Evolutionary conservation across 2,113 vertebrate genomes (phyloP), one percentile per base, ranked within the genome.

Genomic region (Lota lota): DNA sequence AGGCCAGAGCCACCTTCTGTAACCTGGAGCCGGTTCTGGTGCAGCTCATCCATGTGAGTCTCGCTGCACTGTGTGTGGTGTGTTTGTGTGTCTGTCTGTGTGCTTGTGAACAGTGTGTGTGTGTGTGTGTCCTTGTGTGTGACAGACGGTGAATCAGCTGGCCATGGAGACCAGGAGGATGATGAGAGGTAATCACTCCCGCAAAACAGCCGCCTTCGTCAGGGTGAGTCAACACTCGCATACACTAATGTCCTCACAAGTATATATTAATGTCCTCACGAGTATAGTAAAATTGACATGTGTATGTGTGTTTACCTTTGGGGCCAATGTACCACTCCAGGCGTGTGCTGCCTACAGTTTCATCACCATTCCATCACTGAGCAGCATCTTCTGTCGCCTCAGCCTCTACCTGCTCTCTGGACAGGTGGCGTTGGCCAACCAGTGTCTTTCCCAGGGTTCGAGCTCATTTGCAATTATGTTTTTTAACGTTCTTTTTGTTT

Each of bases 401-500:
- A 95, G 94, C 76, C 93, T 99, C 63, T 99, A 99, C 64, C 89
- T 99, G 68, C 91, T 95, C 21, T 98, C 97, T 0, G 97, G 96
- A 36, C 97, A 99, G 86, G 95, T 98, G 5, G 96, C 97, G 18
- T 76, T 99, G 86, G 95, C 95, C 85, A 99, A 99, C 82, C 97
- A 98, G 90, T 99, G 97, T 88, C 94, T 99, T 69, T 98, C 97
- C 40, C 97, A 99, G 90, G 96, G 97, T 99, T 85, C 95, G 94
- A 20, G 60, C 28, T 53, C 58, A 64, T n/a, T 63, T 20, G 2
- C 40, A 47, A 47, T 10, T 12, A 47, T 8, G 8, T 47, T 47
- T 47, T 4, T 33, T 33, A 33, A 33, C 28, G n/a, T n/a, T n/a
- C n/a, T n/a, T n/a, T n/a, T n/a, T n/a, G n/a, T n/a, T n/a, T n/a